Evolutionary conservation across 2,888 invertebrate genomes (phyloP), one percentile per base, ranked within the genome.

Genomic region (Galeruca laticollis): DNA sequence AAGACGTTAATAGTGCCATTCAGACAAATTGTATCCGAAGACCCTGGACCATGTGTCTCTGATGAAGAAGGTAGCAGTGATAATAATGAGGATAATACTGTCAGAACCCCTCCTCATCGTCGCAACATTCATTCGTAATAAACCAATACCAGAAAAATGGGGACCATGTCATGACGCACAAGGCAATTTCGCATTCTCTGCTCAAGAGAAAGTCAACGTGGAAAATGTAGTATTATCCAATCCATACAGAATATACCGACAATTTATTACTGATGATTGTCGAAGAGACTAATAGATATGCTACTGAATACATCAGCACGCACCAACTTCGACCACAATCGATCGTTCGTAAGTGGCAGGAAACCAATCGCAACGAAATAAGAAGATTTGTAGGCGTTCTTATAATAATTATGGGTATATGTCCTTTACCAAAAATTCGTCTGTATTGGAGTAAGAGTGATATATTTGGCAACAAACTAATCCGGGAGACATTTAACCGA

Each of bases 81-180:
- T n/a, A n/a, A 47, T 15, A 47, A 47, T 47, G n/a, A 47, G 15
- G 47, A 47, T 47, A n/a, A 9, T 47, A 47, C 15, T 47, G 47
- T 47, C n/a, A 47, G 47, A 47, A 47, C 47, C 13, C 47, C 15
- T 47, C 47, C 47, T n/a, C 47, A 15, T 47, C 47, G 47, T 47
- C 47, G 47, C 47, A 47, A 47, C n/a, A n/a, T n/a, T n/a, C 47
- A 47, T 47, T 47, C 15, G 47, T 47, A 47, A 47, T 47, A 47
- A 47, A 15, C 47, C n/a, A 15, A 47, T 47, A 47, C 18, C 9
- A 13, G 47, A 47, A 47, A 47, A 47, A 2, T 47, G 47, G 47
- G 47, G 47, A 47, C 13, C n/a, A 18, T 47, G 47, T 15, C n/a
- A 9, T 33, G 6, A 6, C 8, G 8, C 6, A 9, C n/a, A n/a